Conservation (phyloP, 2,888 invertebrate species). For the Drosophila prolongata region DNA sequence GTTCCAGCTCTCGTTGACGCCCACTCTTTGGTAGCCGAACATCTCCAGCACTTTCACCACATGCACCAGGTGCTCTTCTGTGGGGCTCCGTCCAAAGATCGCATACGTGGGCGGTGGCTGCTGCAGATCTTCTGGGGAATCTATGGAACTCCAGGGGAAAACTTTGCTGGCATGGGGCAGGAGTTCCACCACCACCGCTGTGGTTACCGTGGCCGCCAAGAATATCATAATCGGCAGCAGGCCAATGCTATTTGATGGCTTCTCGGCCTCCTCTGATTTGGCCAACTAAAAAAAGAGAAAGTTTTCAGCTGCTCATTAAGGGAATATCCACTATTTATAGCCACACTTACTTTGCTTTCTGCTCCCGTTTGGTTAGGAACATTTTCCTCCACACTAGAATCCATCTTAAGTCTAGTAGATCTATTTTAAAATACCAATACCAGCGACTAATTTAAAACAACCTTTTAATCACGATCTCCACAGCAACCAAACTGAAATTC, state of each 20-base stretch:
- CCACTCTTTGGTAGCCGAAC: constrained; percentile 89
- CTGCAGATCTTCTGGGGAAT: background rate
- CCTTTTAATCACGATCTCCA: constrained; percentile 30
- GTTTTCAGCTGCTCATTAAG: constrained; percentile 18
- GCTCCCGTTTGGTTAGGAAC: background rate
- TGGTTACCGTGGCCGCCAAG: constrained; percentile 61
- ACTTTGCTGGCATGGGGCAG: constrained; percentile 47
- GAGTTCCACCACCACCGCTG: constrained; percentile 71
- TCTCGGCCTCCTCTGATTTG: constrained; percentile 7
- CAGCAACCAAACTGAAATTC: constrained; percentile 9
- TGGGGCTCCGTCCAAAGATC: constrained; percentile 86
- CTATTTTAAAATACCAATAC: background rate
- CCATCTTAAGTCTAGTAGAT: constrained; percentile 30
- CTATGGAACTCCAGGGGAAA: constrained; percentile 17
- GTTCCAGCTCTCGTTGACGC: constrained; percentile 89
- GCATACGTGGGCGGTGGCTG: constrained; percentile 85
- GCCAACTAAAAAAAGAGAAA: constrained; percentile 63
- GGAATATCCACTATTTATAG: background rate
- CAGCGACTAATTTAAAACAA: constrained; percentile 22
- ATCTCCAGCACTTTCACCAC: constrained; percentile 91
- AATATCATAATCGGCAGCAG: constrained; percentile 66
- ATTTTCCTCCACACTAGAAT: constrained; percentile 11
- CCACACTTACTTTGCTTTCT: constrained; percentile 24
- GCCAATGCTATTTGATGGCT: constrained; percentile 28
- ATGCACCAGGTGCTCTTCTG: constrained; percentile 88